These are phyloP conservation scores for Magallana gigas DNA, from an alignment of 1,140 invertebrate genomes.

Conservation along the genomic window DNA sequence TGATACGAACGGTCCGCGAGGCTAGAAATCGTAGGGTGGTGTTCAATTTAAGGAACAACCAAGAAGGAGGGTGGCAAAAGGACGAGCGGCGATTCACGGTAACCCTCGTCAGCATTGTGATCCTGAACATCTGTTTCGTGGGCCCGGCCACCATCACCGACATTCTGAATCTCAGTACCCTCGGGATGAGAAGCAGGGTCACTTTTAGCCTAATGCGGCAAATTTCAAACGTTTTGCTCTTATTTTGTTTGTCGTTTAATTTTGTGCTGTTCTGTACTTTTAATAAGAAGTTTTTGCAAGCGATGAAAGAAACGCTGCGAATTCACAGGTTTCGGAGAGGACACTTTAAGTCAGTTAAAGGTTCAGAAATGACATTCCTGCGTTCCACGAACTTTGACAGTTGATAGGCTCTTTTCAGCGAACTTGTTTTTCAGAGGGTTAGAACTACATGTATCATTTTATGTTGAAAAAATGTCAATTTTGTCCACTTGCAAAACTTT, in stretches of 20 bases:
- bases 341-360: conserved; percentile 4
- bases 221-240: conserved; percentile 44
- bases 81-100: conserved; percentile 57
- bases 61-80: conserved; percentile 36
- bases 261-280: conserved; percentile 63
- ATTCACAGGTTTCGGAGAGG: neutral
- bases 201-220: conserved; percentile 18
- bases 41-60: conserved; percentile 34
- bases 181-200: neutral
- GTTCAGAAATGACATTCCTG: conserved; percentile 21
- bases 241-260: conserved; percentile 58
- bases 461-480: too few relatives aligned
- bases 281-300: conserved; percentile 56
- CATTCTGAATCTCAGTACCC: neutral
- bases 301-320: conserved; percentile 29
- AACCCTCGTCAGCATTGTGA: conserved; percentile 58
- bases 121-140: conserved; percentile 56
- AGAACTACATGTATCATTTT: too few relatives aligned
- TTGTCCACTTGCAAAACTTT: too few relatives aligned
- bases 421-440: too few relatives aligned
- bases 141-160: conserved; percentile 49
- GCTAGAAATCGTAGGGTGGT: conserved; percentile 33
- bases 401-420: neutral
- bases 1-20: conserved; percentile 47
- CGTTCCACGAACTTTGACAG: conserved; percentile 18